phyloP scores from a whole-genome alignment of 2,888 invertebrate genomes.

The Stegana nigrithorax region DNA sequence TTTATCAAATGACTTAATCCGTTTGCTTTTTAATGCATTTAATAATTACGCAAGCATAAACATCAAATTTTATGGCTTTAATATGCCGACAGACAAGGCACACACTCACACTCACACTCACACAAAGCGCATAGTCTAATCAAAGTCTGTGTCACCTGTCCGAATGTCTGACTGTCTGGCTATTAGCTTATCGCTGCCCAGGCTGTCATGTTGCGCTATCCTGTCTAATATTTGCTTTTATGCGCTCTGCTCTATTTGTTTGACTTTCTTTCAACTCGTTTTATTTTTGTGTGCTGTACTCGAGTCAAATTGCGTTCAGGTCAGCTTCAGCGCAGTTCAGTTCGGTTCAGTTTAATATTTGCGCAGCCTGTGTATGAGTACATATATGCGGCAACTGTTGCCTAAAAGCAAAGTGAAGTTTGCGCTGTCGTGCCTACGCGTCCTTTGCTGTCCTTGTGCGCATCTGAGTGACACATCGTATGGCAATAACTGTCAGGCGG shows the following conservation, averaged over 20 bases:
- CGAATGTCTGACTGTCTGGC: neutral
- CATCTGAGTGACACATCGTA: conserved; percentile 41
- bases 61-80: conserved; percentile 14
- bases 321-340: neutral
- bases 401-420: neutral
- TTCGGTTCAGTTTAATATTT: neutral
- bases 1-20: conserved; percentile 15
- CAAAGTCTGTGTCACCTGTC: neutral
- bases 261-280: neutral
- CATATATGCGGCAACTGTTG: no score
- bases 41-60: neutral
- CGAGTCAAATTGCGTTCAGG: neutral
- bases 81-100: no score
- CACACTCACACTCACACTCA: no score
- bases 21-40: conserved; percentile 7
- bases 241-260: neutral
- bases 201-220: neutral
- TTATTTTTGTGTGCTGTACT: neutral
- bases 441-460: conserved; percentile 13
- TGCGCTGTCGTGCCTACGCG: neutral
- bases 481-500: conserved; percentile 48
- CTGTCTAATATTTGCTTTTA: neutral
- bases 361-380: neutral
- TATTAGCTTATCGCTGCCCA: conserved; percentile 9
- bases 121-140: no score